phyloP scores from a whole-genome alignment of 1,140 invertebrate genomes.

The Cylas formicarius region DNA sequence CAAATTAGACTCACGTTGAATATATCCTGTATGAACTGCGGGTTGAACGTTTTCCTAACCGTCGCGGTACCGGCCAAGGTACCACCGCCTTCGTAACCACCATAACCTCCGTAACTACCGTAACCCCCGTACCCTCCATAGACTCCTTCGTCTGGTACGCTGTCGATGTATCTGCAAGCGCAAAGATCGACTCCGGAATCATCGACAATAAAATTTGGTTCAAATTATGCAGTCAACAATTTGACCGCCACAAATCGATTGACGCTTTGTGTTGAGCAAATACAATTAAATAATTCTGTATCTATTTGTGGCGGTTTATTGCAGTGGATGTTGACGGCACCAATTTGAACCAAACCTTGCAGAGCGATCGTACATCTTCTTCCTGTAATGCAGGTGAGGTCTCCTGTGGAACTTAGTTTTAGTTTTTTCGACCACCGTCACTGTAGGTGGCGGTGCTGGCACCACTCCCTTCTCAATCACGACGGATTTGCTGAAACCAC shows the following conservation, averaged over 20 bases:
- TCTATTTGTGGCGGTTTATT: too few relatives aligned
- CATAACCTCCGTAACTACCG: neutral
- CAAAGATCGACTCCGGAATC: too few relatives aligned
- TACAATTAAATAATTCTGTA: too few relatives aligned
- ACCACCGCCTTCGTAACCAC: constrained; percentile 1
- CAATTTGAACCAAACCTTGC: too few relatives aligned
- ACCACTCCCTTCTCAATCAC: constrained; percentile 2
- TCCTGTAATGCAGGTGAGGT: constrained; percentile 8
- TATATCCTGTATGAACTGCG: constrained; percentile 10
- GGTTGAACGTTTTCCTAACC: constrained; percentile 11
- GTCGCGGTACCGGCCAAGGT: too few relatives aligned
- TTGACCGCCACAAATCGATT: too few relatives aligned
- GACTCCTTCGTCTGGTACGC: neutral
- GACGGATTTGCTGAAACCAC: constrained; percentile 7
- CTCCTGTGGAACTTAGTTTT: constrained; percentile 10
- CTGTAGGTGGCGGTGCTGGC: neutral
- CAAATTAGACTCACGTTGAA: constrained; percentile 11
- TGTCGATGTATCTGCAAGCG: too few relatives aligned
- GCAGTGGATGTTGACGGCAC: too few relatives aligned
- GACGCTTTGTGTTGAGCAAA: too few relatives aligned
- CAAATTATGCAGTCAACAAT: too few relatives aligned
- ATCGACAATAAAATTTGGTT: too few relatives aligned
- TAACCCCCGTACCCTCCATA: neutral
- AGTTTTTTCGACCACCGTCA: constrained; percentile 8
- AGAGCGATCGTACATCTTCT: constrained; percentile 15